These are phyloP conservation scores for Asteroscopus sphinx DNA, from an alignment of 2,888 invertebrate species.

Conservation along the genomic window DNA sequence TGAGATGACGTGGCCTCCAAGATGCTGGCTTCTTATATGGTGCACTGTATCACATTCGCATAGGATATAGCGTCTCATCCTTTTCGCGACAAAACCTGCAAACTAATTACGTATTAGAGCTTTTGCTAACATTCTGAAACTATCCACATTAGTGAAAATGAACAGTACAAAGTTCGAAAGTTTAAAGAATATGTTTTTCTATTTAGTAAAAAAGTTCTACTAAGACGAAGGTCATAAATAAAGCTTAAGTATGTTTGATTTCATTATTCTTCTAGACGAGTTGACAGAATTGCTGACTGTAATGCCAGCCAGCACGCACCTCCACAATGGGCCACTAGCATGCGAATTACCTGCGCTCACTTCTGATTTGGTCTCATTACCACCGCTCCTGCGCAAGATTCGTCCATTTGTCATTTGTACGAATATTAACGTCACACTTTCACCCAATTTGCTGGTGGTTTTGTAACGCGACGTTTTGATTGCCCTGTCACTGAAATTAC, in stretches of 20 bases:
- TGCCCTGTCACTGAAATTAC: constrained; percentile 70
- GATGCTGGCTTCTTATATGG: no score
- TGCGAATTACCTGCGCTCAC: constrained; percentile 77
- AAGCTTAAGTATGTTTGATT: constrained; percentile 44
- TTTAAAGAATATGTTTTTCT: no score
- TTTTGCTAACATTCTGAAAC: no score
- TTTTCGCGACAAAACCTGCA: no score
- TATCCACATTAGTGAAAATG: no score
- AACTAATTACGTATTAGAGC: no score
- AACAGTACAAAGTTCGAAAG: no score
- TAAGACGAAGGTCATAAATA: constrained; percentile 29
- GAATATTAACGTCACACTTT: constrained; percentile 87
- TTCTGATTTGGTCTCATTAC: constrained; percentile 80
- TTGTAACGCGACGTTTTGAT: constrained; percentile 79
- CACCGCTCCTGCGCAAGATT: constrained; percentile 70
- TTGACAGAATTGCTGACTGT: constrained; percentile 47
- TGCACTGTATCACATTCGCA: no score
- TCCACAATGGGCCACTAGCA: constrained; percentile 72
- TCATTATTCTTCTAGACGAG: constrained; percentile 38
- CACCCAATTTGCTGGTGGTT: constrained; percentile 81
- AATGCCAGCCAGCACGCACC: constrained; percentile 68
- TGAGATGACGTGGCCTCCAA: no score
- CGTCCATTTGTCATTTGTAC: constrained; percentile 84
- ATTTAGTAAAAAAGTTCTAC: neutral
- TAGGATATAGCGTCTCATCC: no score